A percentile compares a stretch with the other conserved stretches of the same genome.
These are phyloP conservation scores for Molorchus minor DNA, from an alignment of 2,888 invertebrate species.

Conservation along the genomic window DNA sequence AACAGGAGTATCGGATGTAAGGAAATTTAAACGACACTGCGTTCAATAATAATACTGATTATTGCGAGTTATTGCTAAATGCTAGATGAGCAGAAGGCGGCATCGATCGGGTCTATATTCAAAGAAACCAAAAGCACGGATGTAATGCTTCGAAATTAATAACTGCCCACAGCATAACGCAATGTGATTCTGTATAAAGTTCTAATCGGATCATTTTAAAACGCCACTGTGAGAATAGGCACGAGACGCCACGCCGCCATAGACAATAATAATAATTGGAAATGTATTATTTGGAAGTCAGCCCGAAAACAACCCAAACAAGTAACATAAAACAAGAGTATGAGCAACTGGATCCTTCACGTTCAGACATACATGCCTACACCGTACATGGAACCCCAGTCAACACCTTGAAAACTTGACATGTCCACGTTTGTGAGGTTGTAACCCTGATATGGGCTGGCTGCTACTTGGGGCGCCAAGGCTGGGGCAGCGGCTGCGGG, in stretches of 20 bases:
- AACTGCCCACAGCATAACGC: slow-evolving; percentile 53
- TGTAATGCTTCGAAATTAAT: slow-evolving; percentile 39
- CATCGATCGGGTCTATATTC: slow-evolving; percentile 27
- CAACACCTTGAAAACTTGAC: slow-evolving; percentile 91
- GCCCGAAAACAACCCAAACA: slow-evolving; percentile 35
- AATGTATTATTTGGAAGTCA: slow-evolving; percentile 56
- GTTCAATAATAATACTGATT: slow-evolving; percentile 62
- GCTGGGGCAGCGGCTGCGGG: slow-evolving; percentile 70
- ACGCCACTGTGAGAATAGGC: slow-evolving; percentile 56
- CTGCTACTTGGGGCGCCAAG: slow-evolving; percentile 71
- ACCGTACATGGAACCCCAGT: slow-evolving; percentile 92
- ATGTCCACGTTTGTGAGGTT: slow-evolving; percentile 89
- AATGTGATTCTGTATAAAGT: slow-evolving; percentile 44
- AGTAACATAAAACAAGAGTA: slow-evolving; percentile 36
- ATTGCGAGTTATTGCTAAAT: slow-evolving; percentile 67
- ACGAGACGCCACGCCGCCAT: slow-evolving; percentile 57
- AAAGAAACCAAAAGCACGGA: slow-evolving; percentile 32
- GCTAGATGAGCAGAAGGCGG: slow-evolving; percentile 58
- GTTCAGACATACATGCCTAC: slow-evolving; percentile 90
- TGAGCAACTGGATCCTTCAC: slow-evolving; percentile 42
- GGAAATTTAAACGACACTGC: slow-evolving; percentile 34
- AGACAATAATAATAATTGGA: slow-evolving; percentile 59
- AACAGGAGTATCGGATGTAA: slow-evolving; percentile 47
- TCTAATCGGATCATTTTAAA: slow-evolving; percentile 40
- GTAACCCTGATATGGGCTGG: slow-evolving; percentile 79